Base-by-base conservation (phyloP, 2,797 vertebrate genomes). In the Champsocephalus esox region DNA sequence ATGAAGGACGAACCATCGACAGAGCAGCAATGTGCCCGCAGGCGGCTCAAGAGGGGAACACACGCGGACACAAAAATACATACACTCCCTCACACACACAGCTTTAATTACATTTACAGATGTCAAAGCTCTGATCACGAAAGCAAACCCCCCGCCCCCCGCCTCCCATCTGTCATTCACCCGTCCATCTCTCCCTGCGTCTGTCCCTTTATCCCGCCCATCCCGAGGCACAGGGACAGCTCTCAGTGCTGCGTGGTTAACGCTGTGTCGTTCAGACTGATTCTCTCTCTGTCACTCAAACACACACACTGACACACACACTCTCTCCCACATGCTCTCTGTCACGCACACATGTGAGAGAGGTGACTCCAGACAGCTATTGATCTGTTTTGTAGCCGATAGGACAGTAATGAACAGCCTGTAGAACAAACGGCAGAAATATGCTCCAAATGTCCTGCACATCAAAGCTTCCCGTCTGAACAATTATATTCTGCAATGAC, bases 1-100 rank as follows among this genome's bases (percentile, higher is more conserved):
- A 88, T 92, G 86, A 94, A 93, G 92, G 93, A 79, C 92, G 80
- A 81, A 79, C 56, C 85, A 95, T 95, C 79, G 89, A 94, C 86
- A 83, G 83, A 81, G 75, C 87, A 83, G 70, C 9, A 12, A 70
- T 64, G 48, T 87, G 91, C 92, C 93, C 82, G 77, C 72, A 90
- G 93, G 92, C 93, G 61, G 70, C 21, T 80, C 78, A 73, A 75
- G 67, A 85, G 63, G 66, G 78, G 74, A 75, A 79, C 86, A 64
- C 79, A 84, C 85, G 73, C 61, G 11, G 51, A 63, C 71, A 78
- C 63, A 69, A 16, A 82, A 59, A 75, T 28, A 75, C 79, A 77
- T 81, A 61, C 55, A 41, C 68, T 61, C 83, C 67, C 70, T 16
- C 80, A 58, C 82, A 11, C 63, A 70, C 66, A 63, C 73, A 70